These are phyloP conservation scores for Phymatocera aterrima DNA, from an alignment of 2,888 invertebrate genomes.

Conservation along the genomic window DNA sequence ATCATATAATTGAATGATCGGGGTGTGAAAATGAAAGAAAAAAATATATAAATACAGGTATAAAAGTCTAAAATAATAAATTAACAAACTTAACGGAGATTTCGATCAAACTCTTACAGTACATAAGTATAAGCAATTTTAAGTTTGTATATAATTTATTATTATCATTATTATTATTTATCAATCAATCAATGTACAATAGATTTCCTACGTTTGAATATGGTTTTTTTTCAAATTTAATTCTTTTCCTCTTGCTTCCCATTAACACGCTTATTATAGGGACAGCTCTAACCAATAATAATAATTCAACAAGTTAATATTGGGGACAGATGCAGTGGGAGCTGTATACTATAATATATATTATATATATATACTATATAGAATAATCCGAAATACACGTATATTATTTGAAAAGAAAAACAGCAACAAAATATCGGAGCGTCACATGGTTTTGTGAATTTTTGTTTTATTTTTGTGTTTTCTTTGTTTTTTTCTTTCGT, in stretches of 20 bases:
- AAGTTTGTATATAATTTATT: constrained; percentile 75
- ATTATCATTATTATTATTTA: constrained; percentile 72
- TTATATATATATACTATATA: background rate
- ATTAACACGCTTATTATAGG: constrained; percentile 46
- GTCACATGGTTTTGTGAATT: background rate
- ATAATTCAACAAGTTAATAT: constrained; percentile 40
- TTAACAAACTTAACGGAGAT: constrained; percentile 58
- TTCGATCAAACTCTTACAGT: constrained; percentile 52
- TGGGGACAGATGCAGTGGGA: no score
- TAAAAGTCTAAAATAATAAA: constrained; percentile 22
- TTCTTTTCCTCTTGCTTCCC: constrained; percentile 58
- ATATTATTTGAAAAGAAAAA: no score
- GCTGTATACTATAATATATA: no score
- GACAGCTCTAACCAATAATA: constrained; percentile 41
- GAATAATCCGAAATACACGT: constrained; percentile 28
- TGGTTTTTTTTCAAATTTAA: constrained; percentile 61
- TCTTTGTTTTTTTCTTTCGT: no score
- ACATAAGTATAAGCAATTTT: constrained; percentile 46
- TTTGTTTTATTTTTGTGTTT: no score
- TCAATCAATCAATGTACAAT: constrained; percentile 75
- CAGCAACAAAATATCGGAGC: background rate
- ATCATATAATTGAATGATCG: constrained; percentile 45
- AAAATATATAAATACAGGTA: constrained; percentile 43
- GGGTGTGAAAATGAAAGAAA: constrained; percentile 33
- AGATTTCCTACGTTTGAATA: constrained; percentile 71